Evolutionary conservation across 2,888 invertebrate genomes (phyloP).

Genomic region (Dione vanillae): DNA sequence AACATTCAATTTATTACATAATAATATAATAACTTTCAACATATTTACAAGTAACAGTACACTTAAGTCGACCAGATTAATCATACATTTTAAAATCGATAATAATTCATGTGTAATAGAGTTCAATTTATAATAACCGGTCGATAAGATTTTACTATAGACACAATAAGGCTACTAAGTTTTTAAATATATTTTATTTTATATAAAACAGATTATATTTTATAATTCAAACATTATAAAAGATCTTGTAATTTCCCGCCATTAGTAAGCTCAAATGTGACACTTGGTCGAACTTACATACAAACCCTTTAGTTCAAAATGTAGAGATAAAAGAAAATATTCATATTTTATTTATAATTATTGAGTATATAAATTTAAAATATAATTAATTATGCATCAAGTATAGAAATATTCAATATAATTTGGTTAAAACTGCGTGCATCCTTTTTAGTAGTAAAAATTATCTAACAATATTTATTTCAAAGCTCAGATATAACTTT

Average conservation of each 20-base stretch:
- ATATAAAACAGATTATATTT: conserved; percentile 11
- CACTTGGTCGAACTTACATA: conserved; percentile 38
- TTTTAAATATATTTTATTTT: not conserved
- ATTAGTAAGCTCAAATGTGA: conserved; percentile 42
- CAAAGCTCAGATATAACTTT: conserved; percentile 5
- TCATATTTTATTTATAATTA: conserved; percentile 29
- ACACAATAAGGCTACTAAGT: conserved; percentile 9
- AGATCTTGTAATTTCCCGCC: conserved; percentile 21
- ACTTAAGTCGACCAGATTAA: conserved; percentile 9
- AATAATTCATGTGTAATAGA: not conserved
- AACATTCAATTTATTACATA: conserved; percentile 63
- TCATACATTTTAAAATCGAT: conserved; percentile 29
- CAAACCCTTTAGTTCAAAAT: conserved; percentile 30
- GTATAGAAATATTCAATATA: conserved; percentile 39
- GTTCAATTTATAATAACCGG: conserved; percentile 3
- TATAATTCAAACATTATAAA: not conserved
- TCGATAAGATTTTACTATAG: conserved; percentile 6
- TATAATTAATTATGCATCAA: conserved; percentile 35
- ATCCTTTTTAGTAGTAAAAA: conserved; percentile 16
- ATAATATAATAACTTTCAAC: conserved; percentile 61
- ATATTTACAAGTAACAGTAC: conserved; percentile 61
- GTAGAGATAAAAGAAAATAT: conserved; percentile 44
- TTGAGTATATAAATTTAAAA: conserved; percentile 33
- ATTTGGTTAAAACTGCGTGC: conserved; percentile 36
- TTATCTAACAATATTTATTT: conserved; percentile 3